Evolutionary conservation across 2,888 invertebrate genomes (phyloP).

Genomic region (Acheta domesticus): DNA sequence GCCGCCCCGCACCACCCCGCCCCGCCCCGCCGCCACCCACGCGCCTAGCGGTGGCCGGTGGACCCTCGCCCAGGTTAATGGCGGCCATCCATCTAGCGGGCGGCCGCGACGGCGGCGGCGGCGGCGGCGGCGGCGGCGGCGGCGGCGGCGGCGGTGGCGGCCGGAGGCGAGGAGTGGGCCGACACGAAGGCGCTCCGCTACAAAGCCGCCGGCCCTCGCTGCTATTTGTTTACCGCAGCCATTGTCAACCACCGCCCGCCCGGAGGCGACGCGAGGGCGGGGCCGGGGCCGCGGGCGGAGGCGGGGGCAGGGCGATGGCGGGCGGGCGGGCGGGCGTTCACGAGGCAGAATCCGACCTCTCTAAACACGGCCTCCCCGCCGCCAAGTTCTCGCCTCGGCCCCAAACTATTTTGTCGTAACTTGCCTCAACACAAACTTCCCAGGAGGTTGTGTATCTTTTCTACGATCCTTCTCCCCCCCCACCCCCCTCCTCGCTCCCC

Average conservation of each 20-base stretch:
- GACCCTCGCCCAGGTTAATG: background rate
- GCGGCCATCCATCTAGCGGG: background rate
- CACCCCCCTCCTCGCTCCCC: too few species aligned
- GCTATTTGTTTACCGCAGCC: background rate
- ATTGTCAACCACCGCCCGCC: background rate
- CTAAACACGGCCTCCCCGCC: background rate
- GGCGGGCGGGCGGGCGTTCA: background rate
- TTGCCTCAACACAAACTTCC: slow-evolving; percentile 6
- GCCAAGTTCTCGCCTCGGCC: background rate
- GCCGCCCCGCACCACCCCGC: background rate
- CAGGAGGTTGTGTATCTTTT: background rate
- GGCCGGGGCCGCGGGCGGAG: too few species aligned
- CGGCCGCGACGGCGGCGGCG: background rate
- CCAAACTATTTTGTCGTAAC: background rate
- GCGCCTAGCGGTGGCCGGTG: background rate
- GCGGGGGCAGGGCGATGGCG: too few species aligned
- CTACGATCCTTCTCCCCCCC: background rate
- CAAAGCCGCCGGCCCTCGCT: background rate
- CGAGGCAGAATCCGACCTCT: background rate
- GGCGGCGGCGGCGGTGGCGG: background rate
- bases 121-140: background rate
- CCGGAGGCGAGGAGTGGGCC: background rate
- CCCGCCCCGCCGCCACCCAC: background rate
- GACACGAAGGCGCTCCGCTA: background rate
- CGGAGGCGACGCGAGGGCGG: too few species aligned